A percentile compares a stretch with the other conserved stretches of the same genome.
phyloP scores from a whole-genome alignment of 2,797 vertebrate species.

The Staurois parvus region DNA sequence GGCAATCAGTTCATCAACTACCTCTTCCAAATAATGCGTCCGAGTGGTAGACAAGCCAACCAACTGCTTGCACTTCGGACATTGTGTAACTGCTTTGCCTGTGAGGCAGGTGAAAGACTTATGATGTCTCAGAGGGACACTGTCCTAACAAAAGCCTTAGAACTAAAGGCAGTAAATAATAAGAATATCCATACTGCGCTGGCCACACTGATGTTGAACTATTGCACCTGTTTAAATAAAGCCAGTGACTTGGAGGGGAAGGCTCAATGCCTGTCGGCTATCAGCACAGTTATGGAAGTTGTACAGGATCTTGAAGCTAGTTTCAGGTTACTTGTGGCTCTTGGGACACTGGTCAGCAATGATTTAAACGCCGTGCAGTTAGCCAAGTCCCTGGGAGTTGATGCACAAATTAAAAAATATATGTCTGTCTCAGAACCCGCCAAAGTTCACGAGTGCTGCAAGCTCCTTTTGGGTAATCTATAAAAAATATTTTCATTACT shows the following conservation, averaged over 20 bases:
- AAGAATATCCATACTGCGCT: constrained; percentile 96
- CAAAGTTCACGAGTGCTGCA: constrained; percentile 95
- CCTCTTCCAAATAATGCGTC: constrained; percentile 88
- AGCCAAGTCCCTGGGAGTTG: constrained; percentile 92
- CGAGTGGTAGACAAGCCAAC: constrained; percentile 89
- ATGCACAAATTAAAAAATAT: constrained; percentile 93
- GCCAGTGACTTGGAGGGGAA: constrained; percentile 91
- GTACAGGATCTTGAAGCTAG: constrained; percentile 95
- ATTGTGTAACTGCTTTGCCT: constrained; percentile 95
- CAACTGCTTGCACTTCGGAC: constrained; percentile 94
- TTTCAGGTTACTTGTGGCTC: constrained; percentile 95
- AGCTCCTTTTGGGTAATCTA: constrained; percentile 90
- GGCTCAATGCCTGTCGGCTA: constrained; percentile 94
- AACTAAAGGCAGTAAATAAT: constrained; percentile 86
- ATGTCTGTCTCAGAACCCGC: constrained; percentile 87
- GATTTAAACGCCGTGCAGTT: constrained; percentile 90
- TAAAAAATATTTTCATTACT: constrained; percentile 71
- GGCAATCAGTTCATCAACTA: constrained; percentile 88
- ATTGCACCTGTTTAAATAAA: constrained; percentile 88
- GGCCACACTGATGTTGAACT: constrained; percentile 93
- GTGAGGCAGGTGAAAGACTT: constrained; percentile 83
- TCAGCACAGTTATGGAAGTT: constrained; percentile 91
- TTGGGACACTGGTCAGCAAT: constrained; percentile 91
- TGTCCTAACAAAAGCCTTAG: constrained; percentile 86
- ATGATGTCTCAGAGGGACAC: constrained; percentile 91